Percentiles rank a stretch among this genome's conserved stretches.
Evolutionary conservation across 1,140 invertebrate species (phyloP).

Genomic region (Zaprionus taronus): DNA sequence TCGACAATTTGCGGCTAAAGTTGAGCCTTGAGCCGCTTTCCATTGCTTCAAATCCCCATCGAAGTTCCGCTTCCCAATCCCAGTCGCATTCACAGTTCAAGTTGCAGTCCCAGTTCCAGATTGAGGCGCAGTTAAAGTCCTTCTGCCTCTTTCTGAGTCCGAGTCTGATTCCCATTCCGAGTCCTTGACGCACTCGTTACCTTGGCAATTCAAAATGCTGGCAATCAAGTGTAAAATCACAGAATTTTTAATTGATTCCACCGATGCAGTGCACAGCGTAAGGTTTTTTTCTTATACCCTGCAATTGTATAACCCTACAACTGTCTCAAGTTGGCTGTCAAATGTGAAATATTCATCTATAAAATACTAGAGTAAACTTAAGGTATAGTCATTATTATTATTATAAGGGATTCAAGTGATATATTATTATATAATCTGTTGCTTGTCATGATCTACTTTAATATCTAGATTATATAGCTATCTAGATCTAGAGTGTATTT

Average conservation of each 20-base stretch:
- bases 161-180: background rate
- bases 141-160: background rate
- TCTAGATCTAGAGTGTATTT: background rate
- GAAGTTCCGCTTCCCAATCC: background rate
- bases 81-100: conserved; percentile 2
- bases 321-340: background rate
- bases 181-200: conserved; percentile 41
- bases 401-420: no score
- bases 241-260: conserved; percentile 80
- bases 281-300: conserved; percentile 23
- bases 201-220: conserved; percentile 69
- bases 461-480: background rate
- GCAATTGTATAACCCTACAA: background rate
- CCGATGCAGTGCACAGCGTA: conserved; percentile 47
- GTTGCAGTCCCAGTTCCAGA: background rate
- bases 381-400: no score
- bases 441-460: background rate
- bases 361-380: no score
- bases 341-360: background rate
- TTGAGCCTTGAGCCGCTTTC: conserved; percentile 1
- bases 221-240: conserved; percentile 80
- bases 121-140: conserved; percentile 6
- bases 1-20: conserved; percentile 1
- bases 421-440: no score
- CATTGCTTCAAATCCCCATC: conserved; percentile 6